These are phyloP conservation scores for Eupristina koningsbergeri DNA, from an alignment of 1,140 invertebrate genomes.

Conservation along the genomic window DNA sequence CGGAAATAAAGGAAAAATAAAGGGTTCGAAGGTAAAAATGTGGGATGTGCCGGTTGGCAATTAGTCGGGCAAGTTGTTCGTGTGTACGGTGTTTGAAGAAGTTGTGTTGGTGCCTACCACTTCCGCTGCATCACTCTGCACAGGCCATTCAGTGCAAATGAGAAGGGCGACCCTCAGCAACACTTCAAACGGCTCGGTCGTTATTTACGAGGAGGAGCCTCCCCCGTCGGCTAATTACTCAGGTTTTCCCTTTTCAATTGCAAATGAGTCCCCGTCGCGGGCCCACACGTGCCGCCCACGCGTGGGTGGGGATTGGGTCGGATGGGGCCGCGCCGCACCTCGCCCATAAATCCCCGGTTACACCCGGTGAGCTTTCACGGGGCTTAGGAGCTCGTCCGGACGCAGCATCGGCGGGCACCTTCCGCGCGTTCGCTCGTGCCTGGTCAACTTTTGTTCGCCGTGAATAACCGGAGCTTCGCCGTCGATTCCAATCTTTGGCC, in stretches of 20 bases:
- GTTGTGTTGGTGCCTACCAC: background rate
- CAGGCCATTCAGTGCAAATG: constrained; percentile 45
- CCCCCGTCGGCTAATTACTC: constrained; percentile 17
- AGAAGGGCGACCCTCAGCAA: background rate
- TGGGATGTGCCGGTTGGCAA: background rate
- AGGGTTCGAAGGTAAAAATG: too few relatives aligned
- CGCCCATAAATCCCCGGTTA: background rate
- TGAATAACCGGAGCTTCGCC: too few relatives aligned
- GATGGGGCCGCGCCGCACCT: background rate
- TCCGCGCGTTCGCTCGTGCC: too few relatives aligned
- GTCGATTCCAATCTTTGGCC: too few relatives aligned
- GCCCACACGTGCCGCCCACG: background rate
- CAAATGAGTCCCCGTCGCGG: constrained; percentile 20
- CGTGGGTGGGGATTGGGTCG: background rate
- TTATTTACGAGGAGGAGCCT: background rate
- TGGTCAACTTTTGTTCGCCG: too few relatives aligned
- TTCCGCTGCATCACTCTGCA: constrained; percentile 21
- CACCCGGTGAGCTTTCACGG: background rate
- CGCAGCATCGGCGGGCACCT: too few relatives aligned
- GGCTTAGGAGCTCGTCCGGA: too few relatives aligned
- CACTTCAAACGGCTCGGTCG: background rate
- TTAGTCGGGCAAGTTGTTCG: background rate
- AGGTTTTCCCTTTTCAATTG: constrained; percentile 23
- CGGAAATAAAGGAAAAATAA: background rate
- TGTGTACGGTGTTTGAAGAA: background rate